A percentile compares a stretch with the other conserved stretches of the same genome.
phyloP scores from a whole-genome alignment of 2,888 invertebrate genomes.

The Oxytorus armatus region DNA sequence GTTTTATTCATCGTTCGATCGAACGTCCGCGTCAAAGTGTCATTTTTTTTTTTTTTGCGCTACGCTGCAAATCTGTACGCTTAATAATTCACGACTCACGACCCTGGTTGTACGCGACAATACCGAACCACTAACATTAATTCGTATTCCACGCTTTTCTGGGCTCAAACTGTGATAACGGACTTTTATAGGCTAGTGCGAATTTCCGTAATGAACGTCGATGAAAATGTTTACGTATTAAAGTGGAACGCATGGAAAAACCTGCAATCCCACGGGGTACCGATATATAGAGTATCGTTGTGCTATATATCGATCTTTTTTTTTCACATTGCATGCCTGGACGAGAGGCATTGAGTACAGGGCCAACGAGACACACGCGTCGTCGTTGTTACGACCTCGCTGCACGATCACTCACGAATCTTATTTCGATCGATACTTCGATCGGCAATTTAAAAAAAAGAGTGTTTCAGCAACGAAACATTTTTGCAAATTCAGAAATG shows the following conservation, averaged over 20 bases:
- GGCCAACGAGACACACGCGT: conserved; percentile 52
- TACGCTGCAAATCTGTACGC: not conserved
- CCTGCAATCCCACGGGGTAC: conserved; percentile 28
- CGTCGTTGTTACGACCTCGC: conserved; percentile 51
- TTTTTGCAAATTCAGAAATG: not conserved
- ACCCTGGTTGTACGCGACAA: not conserved
- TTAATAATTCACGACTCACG: conserved; percentile 3
- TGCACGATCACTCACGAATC: conserved; percentile 32
- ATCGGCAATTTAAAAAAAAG: conserved; percentile 15
- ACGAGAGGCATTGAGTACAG: conserved; percentile 62
- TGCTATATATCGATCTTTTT: conserved; percentile 12
- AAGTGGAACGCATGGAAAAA: conserved; percentile 32
- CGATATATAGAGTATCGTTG: not conserved
- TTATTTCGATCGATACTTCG: conserved; percentile 44
- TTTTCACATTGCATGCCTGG: not conserved
- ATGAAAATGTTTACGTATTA: conserved; percentile 11
- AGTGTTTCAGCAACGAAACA: not conserved
- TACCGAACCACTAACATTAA: not conserved
- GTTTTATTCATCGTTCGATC: not conserved
- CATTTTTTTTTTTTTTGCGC: conserved; percentile 8
- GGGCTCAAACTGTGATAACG: not conserved
- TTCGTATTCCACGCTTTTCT: not conserved
- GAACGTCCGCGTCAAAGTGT: not conserved
- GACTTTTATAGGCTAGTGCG: conserved; percentile 11
- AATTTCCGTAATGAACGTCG: conserved; percentile 29